A percentile compares a stretch with the other conserved stretches of the same genome.
Evolutionary conservation across 2,797 vertebrate genomes (phyloP).

Genomic region (Anguilla pacifica): DNA sequence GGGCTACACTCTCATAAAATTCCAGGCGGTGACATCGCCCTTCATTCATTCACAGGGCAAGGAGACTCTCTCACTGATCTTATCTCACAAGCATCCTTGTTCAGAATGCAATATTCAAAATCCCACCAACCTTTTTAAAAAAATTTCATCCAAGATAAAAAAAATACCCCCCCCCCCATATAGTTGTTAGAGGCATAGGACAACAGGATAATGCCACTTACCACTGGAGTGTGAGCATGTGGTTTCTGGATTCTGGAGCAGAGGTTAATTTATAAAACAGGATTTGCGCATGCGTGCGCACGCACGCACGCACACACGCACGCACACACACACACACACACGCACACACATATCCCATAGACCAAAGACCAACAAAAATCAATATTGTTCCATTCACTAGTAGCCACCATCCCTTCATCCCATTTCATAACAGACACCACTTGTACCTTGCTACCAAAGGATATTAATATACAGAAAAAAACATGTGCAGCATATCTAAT

Average conservation of each 20-base stretch:
- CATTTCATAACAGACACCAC: not conserved
- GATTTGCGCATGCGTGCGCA: not conserved
- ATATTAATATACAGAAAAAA: not conserved
- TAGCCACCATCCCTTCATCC: not conserved
- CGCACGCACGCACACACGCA: too few species aligned
- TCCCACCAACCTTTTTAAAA: not conserved
- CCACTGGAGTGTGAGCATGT: not conserved
- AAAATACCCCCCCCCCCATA: not conserved
- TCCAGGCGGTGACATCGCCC: slow-evolving; percentile 40
- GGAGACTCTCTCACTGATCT: not conserved
- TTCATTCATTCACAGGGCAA: not conserved
- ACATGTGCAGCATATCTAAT: not conserved
- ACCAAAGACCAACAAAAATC: not conserved
- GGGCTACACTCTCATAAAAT: not conserved
- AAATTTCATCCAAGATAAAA: not conserved
- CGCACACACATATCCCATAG: not conserved
- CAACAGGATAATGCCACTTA: not conserved
- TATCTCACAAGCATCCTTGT: slow-evolving; percentile 21
- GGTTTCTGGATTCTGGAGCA: not conserved
- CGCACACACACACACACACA: too few species aligned
- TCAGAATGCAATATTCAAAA: slow-evolving; percentile 17
- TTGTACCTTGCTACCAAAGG: not conserved
- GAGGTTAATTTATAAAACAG: not conserved
- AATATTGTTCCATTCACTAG: not conserved
- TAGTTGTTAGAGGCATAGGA: not conserved